Conservation (phyloP, 2,797 vertebrate genomes). For the Argentina silus region DNA sequence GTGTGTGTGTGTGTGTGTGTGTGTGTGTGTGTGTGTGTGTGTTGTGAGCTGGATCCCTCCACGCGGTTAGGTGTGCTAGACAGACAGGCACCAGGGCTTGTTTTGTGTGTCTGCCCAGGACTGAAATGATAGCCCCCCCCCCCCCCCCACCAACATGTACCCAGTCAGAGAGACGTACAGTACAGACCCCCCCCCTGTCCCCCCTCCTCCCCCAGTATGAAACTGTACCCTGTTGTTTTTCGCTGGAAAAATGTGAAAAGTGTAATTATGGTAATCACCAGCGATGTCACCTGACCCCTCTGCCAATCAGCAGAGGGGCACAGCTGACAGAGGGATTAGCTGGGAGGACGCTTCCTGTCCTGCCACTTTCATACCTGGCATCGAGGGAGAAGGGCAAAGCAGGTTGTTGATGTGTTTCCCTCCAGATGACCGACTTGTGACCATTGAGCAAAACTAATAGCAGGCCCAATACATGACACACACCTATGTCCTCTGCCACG, state of each 20-base stretch:
- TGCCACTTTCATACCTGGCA: neutral
- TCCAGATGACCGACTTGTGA: no score
- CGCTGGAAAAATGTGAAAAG: conserved; percentile 13
- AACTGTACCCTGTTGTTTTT: conserved; percentile 44
- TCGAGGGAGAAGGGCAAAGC: neutral
- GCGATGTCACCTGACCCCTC: conserved; percentile 2
- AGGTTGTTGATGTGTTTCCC: no score
- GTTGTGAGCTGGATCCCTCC: conserved; percentile 24
- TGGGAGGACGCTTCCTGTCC: neutral
- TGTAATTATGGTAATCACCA: conserved; percentile 36
- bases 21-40: neutral
- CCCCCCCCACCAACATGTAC: conserved; percentile 30
- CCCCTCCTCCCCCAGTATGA: conserved; percentile 22
- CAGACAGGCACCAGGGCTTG: conserved; percentile 49
- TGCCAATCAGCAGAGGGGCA: neutral
- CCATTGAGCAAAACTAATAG: no score
- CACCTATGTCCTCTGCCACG: no score
- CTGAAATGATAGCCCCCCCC: conserved; percentile 42
- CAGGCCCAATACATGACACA: no score
- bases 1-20: neutral
- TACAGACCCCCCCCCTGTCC: neutral
- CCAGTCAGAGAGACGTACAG: conserved; percentile 5
- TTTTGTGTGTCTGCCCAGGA: conserved; percentile 43
- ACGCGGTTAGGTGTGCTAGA: conserved; percentile 54
- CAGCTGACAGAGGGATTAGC: neutral